phyloP scores from a whole-genome alignment of 1,140 invertebrate species.

The Orussus abietinus region DNA sequence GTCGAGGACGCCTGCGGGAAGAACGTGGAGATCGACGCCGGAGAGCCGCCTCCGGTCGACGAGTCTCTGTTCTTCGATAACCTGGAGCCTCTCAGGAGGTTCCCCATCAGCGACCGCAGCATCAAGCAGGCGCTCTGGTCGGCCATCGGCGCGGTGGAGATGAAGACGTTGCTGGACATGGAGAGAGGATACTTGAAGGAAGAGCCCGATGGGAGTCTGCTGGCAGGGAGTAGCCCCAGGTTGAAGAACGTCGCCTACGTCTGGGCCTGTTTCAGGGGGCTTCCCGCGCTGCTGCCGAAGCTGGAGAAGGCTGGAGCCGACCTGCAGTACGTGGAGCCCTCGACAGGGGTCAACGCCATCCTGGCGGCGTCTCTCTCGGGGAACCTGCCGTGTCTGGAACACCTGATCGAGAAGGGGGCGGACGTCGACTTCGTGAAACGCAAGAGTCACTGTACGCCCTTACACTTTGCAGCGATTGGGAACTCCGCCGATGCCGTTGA shows the following conservation, averaged over 20 bases:
- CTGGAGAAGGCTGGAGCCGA: constrained; percentile 36
- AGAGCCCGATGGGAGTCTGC: constrained; percentile 8
- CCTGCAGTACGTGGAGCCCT: constrained; percentile 35
- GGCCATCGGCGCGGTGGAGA: constrained; percentile 37
- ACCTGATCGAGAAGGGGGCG: constrained; percentile 39
- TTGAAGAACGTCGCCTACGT: constrained; percentile 40
- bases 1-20: not conserved
- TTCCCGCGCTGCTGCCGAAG: constrained; percentile 32
- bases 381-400: constrained; percentile 35
- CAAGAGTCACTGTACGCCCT: constrained; percentile 54
- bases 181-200: constrained; percentile 37
- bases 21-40: constrained; percentile 43
- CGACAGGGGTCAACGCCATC: constrained; percentile 40
- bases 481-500: constrained; percentile 54
- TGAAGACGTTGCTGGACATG: constrained; percentile 44
- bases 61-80: constrained; percentile 49
- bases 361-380: constrained; percentile 39
- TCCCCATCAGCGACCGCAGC: constrained; percentile 45
- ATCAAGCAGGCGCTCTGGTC: constrained; percentile 50
- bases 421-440: constrained; percentile 41
- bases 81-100: constrained; percentile 35
- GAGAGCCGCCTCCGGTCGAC: constrained; percentile 40
- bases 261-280: constrained; percentile 43
- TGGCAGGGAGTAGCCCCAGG: constrained; percentile 9
- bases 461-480: constrained; percentile 59